phyloP scores from a whole-genome alignment of 2,113 vertebrate genomes.

The Phaethon lepturus region DNA sequence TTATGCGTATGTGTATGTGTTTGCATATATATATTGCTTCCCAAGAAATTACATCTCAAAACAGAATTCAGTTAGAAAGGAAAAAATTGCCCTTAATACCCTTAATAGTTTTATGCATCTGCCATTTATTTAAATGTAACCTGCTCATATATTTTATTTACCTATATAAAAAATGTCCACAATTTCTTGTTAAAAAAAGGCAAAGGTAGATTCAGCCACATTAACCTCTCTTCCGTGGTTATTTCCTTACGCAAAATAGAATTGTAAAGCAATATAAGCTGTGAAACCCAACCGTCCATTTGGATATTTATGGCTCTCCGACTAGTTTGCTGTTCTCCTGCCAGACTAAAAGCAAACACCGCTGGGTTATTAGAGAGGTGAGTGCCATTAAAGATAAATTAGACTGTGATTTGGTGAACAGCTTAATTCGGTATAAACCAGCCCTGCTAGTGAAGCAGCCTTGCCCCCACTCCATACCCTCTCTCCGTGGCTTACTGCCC shows the following conservation, averaged over 20 bases:
- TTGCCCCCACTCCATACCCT: not conserved
- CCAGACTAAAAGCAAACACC: not conserved
- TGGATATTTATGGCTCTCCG: not conserved
- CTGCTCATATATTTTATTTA: not conserved
- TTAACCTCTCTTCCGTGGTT: not conserved
- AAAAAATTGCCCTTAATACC: not conserved
- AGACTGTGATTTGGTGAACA: not conserved
- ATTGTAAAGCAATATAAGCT: not conserved
- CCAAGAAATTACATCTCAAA: not conserved
- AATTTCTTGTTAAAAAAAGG: not conserved
- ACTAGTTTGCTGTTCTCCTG: not conserved
- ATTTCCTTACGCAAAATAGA: not conserved
- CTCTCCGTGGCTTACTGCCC: rapidly evolving
- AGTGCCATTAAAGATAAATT: not conserved
- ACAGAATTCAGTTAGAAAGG: not conserved
- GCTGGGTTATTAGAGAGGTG: not conserved
- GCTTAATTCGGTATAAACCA: not conserved
- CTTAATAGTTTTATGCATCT: not conserved
- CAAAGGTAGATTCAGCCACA: not conserved
- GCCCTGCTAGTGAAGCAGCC: not conserved
- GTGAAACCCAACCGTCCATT: not conserved
- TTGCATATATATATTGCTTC: not conserved
- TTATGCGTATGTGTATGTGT: not conserved
- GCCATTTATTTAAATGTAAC: not conserved
- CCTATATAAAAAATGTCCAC: not conserved